Base-by-base conservation (phyloP, 2,113 vertebrate genomes). In the Sceloporus undulatus region DNA sequence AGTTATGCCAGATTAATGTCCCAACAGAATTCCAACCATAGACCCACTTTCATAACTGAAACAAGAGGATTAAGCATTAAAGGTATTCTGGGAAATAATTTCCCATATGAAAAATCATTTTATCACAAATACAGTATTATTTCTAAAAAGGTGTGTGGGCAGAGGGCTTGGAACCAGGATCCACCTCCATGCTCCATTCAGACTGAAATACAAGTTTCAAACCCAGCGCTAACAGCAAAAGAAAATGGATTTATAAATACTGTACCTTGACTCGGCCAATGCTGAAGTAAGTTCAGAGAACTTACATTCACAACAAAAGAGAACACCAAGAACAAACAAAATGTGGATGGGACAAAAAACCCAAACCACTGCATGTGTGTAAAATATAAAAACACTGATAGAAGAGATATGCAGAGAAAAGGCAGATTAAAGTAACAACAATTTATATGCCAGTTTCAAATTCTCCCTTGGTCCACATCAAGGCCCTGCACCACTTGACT, bases 161-260 rank as follows among this genome's bases (percentile, higher is more conserved):
- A 62, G 13, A 29, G 29, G 2, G 52, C 52, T 42, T 38, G 13
- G 52, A 34, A 2, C 13, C 25, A 42, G 42, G 21, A 40, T 10
- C 54, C 29, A 54, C 9, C 14, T 19, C 27, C 16, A 71, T 73
- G 25, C 13, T 77, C 52, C 9, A 21, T 71, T 84, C 40, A 38
- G 21, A 78, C 7, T 8, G 21, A 16, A 11, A 27, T 14, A 25
- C 68, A n/a, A 5, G 74, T 42, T 88, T 42, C 25, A 14, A 77
- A 10, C 6, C 48, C 80, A 81, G 62, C 81, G n/a, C 2, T 79
- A 76, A 84, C 29, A 84, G 82, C 59, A 91, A 25, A 85, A 85
- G 29, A 13, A 66, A 65, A 86, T 56, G 79, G 0, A 21, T 74
- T 73, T 89, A 88, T 73, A 5, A 1, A 9, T 90, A n/a, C n/a